These are phyloP conservation scores for Epistrophella euchroma DNA, from an alignment of 2,888 invertebrate species.

Conservation along the genomic window DNA sequence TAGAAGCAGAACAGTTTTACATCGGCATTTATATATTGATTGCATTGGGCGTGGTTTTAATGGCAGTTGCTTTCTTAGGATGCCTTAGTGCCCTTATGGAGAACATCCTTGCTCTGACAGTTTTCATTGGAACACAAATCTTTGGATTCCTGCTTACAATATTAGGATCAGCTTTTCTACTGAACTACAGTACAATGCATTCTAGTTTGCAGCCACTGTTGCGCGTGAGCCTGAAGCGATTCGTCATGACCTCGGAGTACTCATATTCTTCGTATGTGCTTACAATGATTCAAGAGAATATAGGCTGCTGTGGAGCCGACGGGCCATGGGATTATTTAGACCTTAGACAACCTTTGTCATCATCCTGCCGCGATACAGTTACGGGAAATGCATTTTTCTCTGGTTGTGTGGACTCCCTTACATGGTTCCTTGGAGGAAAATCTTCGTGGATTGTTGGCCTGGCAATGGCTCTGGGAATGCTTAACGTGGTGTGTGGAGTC, in stretches of 20 bases:
- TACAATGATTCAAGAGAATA: constrained; percentile 92
- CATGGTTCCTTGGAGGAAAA: constrained; percentile 94
- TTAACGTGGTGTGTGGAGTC: constrained; percentile 90
- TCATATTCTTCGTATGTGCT: constrained; percentile 88
- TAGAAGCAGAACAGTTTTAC: constrained; percentile 91
- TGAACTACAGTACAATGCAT: constrained; percentile 92
- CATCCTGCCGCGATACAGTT: constrained; percentile 93
- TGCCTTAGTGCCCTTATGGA: constrained; percentile 93
- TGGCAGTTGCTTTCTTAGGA: constrained; percentile 91
- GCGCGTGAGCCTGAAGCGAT: constrained; percentile 87
- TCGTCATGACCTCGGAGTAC: constrained; percentile 91
- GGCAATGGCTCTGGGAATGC: constrained; percentile 89
- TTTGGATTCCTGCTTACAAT: constrained; percentile 89
- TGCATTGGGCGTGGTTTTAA: constrained; percentile 88
- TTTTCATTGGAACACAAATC: constrained; percentile 90
- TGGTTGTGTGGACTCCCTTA: constrained; percentile 94
- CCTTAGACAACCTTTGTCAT: constrained; percentile 91
- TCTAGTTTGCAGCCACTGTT: constrained; percentile 92
- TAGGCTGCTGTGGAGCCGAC: constrained; percentile 95
- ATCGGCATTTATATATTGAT: constrained; percentile 93
- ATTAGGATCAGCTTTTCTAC: constrained; percentile 89
- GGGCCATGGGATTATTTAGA: constrained; percentile 93
- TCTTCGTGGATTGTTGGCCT: constrained; percentile 93
- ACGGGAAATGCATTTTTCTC: constrained; percentile 95
- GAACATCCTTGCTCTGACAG: constrained; percentile 87